phyloP scores from a whole-genome alignment of 2,797 vertebrate species.

The Tokudaia muenninki region DNA sequence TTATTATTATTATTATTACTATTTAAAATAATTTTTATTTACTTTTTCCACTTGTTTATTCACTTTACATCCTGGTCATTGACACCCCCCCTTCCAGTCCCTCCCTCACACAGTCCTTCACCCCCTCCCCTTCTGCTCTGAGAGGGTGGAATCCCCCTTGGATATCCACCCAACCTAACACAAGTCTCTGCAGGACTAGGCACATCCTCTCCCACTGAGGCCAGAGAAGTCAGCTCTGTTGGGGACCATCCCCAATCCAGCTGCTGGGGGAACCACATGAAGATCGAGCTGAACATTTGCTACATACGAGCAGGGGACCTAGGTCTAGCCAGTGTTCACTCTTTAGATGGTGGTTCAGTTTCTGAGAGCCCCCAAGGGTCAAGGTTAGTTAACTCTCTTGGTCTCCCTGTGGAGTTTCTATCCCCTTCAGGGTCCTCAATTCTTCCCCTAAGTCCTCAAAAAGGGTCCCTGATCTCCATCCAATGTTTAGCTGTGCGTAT shows the following conservation, averaged over 20 bases:
- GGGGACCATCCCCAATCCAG: background rate
- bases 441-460: background rate
- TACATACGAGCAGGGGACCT: too few species aligned
- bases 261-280: background rate
- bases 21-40: background rate
- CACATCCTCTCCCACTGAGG: background rate
- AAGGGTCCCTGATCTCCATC: background rate
- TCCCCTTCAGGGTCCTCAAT: too few species aligned
- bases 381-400: too few species aligned
- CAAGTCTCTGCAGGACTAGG: too few species aligned
- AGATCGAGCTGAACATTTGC: too few species aligned
- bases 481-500: background rate
- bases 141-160: too few species aligned
- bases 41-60: background rate
- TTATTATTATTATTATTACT: background rate
- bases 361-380: too few species aligned
- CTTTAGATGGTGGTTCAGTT: too few species aligned
- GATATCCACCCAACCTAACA: too few species aligned
- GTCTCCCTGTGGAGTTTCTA: too few species aligned
- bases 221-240: background rate
- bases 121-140: too few species aligned
- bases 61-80: background rate
- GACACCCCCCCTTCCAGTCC: background rate
- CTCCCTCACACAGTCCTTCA: background rate
- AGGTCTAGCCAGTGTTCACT: too few species aligned